These are phyloP conservation scores for Theodoxus fluviatilis DNA, from an alignment of 2,888 invertebrate species.

Conservation along the genomic window DNA sequence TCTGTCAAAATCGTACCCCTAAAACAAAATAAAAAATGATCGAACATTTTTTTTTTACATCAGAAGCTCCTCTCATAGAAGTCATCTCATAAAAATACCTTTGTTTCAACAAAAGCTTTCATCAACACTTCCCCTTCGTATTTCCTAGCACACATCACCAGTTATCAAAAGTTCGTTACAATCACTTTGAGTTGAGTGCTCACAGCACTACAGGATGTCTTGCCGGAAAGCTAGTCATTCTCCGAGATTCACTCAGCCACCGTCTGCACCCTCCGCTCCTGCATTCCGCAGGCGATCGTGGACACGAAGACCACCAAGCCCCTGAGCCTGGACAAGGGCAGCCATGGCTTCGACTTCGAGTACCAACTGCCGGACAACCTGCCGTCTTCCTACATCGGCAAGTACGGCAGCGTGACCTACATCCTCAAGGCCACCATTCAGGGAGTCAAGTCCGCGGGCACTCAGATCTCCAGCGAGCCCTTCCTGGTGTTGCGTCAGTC, in stretches of 20 bases:
- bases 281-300: too few species aligned
- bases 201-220: conserved; percentile 25
- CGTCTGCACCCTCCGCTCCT: too few species aligned
- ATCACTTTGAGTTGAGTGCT: too few species aligned
- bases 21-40: too few species aligned
- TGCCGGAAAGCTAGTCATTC: conserved; percentile 1
- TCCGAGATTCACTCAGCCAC: conserved; percentile 2
- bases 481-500: conserved; percentile 55
- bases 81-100: too few species aligned
- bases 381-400: conserved; percentile 65
- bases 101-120: too few species aligned
- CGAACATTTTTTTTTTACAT: too few species aligned
- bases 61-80: too few species aligned
- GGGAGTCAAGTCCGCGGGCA: conserved; percentile 55
- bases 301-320: conserved; percentile 32
- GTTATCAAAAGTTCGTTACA: too few species aligned
- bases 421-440: conserved; percentile 59
- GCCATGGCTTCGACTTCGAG: conserved; percentile 57
- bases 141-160: too few species aligned
- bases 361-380: conserved; percentile 59
- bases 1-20: too few species aligned
- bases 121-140: too few species aligned
- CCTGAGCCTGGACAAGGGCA: conserved; percentile 44
- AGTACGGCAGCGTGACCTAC: conserved; percentile 64
- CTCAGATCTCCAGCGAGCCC: conserved; percentile 62